These are phyloP conservation scores for Tetramorium parvispinum DNA, from an alignment of 1,140 invertebrate genomes.

Conservation along the genomic window DNA sequence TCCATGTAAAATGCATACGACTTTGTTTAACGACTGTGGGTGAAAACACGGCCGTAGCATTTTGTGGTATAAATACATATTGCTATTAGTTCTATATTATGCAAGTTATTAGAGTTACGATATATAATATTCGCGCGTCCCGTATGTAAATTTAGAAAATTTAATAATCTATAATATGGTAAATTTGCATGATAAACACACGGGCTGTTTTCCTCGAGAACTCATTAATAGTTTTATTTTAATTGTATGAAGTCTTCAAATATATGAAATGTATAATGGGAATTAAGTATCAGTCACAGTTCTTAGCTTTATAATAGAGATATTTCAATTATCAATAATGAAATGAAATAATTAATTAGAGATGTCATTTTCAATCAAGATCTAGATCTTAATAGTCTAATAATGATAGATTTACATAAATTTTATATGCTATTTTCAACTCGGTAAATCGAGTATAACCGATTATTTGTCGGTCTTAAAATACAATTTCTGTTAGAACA, in stretches of 20 bases:
- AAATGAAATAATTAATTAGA: neutral
- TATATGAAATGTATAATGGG: neutral
- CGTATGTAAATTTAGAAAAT: constrained; percentile 22
- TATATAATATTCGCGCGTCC: neutral
- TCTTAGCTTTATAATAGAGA: neutral
- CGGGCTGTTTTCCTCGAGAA: neutral
- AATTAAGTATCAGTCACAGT: neutral
- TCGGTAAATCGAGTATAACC: too few relatives aligned
- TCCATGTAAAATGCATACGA: neutral
- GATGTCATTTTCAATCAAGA: too few relatives aligned
- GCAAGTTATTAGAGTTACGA: constrained; percentile 4
- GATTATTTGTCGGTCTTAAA: too few relatives aligned
- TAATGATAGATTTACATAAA: neutral
- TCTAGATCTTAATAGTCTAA: too few relatives aligned
- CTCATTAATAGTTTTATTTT: neutral
- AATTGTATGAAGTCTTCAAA: neutral
- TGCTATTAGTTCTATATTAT: neutral
- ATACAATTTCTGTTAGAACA: too few relatives aligned
- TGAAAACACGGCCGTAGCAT: neutral
- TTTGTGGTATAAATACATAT: neutral
- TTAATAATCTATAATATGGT: neutral
- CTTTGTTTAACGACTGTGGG: constrained; percentile 8
- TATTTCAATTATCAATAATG: neutral
- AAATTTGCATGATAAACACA: constrained; percentile 3
- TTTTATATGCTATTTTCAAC: too few relatives aligned